These are phyloP conservation scores for Drosophila fulvimacula DNA, from an alignment of 2,888 invertebrate genomes.

Conservation along the genomic window DNA sequence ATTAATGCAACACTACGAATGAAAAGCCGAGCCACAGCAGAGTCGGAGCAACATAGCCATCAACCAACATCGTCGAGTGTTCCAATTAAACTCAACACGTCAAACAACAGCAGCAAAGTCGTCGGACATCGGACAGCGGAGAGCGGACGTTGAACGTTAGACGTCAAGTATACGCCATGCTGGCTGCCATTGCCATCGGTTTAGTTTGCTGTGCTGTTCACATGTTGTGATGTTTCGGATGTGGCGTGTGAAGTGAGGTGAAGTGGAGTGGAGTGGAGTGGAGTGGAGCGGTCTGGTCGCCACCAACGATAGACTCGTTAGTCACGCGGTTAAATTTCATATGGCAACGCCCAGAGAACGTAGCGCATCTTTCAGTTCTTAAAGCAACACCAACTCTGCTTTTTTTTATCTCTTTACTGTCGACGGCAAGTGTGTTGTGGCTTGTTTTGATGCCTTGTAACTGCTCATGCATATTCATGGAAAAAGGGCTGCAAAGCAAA, in stretches of 20 bases:
- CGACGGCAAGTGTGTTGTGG: conserved; percentile 35
- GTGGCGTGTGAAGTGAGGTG: conserved; percentile 24
- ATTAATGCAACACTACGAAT: conserved; percentile 68
- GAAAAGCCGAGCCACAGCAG: conserved; percentile 37
- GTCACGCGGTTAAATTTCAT: conserved; percentile 73
- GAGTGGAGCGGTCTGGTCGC: conserved; percentile 25
- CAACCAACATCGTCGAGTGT: conserved; percentile 64
- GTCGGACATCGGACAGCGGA: conserved; percentile 5
- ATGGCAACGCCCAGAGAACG: conserved; percentile 42
- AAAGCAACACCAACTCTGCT: conserved; percentile 49
- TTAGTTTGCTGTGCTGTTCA: conserved; percentile 53
- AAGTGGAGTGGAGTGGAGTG: conserved; percentile 11
- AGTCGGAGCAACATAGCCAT: conserved; percentile 51
- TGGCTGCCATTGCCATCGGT: conserved; percentile 44
- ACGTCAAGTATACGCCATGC: conserved; percentile 74
- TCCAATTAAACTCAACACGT: conserved; percentile 80
- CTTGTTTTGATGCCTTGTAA: conserved; percentile 77
- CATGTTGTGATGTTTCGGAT: conserved; percentile 34
- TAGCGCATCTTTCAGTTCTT: conserved; percentile 56
- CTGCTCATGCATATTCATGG: conserved; percentile 77
- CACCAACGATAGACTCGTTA: conserved; percentile 77
- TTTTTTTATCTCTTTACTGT: conserved; percentile 1
- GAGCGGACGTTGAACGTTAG: conserved; percentile 39
- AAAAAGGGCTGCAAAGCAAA: conserved; percentile 65
- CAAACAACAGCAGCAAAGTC: conserved; percentile 63